Evolutionary conservation across 2,797 vertebrate species (phyloP).

Genomic region (Typhlichthys eigenmanni): DNA sequence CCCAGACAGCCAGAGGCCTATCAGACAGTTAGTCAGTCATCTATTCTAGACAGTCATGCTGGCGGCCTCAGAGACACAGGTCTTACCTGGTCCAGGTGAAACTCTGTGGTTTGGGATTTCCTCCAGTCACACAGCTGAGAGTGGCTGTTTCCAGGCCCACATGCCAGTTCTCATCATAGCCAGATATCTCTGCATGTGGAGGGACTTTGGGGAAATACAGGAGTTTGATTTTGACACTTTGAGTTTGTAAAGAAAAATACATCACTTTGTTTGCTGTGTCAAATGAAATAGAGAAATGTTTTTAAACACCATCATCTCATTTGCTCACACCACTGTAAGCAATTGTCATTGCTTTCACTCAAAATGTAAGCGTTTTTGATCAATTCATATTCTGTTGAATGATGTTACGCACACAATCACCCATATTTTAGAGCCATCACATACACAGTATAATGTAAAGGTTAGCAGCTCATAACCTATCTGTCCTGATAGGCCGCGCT

Average conservation of each 20-base stretch:
- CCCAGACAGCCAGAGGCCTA: background rate
- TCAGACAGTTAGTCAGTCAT: constrained; percentile 57
- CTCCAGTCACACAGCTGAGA: constrained; percentile 82
- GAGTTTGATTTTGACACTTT: background rate
- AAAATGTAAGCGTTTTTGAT: too few relatives aligned
- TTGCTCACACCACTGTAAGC: too few relatives aligned
- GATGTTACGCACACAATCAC: too few relatives aligned
- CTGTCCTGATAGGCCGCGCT: too few relatives aligned
- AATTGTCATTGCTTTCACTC: too few relatives aligned
- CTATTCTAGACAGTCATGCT: constrained; percentile 28
- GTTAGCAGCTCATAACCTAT: too few relatives aligned
- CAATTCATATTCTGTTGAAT: too few relatives aligned
- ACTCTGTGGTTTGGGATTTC: constrained; percentile 83
- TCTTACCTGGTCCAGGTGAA: constrained; percentile 88
- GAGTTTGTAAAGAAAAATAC: too few relatives aligned
- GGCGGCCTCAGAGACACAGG: constrained; percentile 20
- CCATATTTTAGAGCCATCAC: too few relatives aligned
- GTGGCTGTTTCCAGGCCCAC: constrained; percentile 76
- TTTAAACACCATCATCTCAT: too few relatives aligned
- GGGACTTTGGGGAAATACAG: constrained; percentile 72
- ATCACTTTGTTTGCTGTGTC: background rate
- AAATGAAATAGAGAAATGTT: background rate
- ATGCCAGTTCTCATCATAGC: constrained; percentile 78
- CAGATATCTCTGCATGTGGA: constrained; percentile 79
- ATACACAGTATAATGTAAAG: too few relatives aligned